These are phyloP conservation scores for Flexamia atlantica DNA, from an alignment of 2,888 invertebrate genomes.

Conservation along the genomic window DNA sequence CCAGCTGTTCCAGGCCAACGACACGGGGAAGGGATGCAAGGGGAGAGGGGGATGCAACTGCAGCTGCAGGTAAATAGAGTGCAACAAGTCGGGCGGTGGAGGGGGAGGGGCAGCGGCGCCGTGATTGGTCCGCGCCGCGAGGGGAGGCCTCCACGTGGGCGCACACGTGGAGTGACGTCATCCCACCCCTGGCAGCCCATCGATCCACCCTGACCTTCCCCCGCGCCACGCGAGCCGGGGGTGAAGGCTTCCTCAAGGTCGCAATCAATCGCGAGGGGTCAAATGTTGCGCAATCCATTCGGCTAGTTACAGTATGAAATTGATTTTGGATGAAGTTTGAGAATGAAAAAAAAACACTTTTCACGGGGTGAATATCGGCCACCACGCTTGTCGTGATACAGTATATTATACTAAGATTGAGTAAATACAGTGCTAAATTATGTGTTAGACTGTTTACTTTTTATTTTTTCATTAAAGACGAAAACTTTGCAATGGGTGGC, in stretches of 20 bases:
- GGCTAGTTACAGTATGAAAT: too few relatives aligned
- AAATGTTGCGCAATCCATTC: too few relatives aligned
- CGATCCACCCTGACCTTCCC: constrained; percentile 40
- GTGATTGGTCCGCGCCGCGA: background rate
- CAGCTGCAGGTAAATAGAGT: constrained; percentile 33
- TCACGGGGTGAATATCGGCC: too few relatives aligned
- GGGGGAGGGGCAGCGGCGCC: constrained; percentile 1
- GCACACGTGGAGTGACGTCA: constrained; percentile 23
- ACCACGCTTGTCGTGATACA: too few relatives aligned
- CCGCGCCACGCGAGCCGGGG: constrained; percentile 23
- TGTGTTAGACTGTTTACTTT: too few relatives aligned
- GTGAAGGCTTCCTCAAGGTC: constrained; percentile 8
- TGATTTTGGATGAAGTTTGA: too few relatives aligned
- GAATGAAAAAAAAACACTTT: too few relatives aligned
- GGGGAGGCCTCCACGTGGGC: background rate
- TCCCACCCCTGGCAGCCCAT: background rate
- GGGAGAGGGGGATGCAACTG: background rate
- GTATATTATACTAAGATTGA: too few relatives aligned
- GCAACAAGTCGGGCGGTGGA: background rate
- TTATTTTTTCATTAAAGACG: too few relatives aligned
- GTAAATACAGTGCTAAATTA: too few relatives aligned
- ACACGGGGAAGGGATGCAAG: background rate
- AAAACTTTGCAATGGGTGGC: too few relatives aligned
- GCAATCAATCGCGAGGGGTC: background rate
- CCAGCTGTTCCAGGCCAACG: constrained; percentile 28